phyloP scores from a whole-genome alignment of 2,797 vertebrate species.

The Botia kubotai region DNA sequence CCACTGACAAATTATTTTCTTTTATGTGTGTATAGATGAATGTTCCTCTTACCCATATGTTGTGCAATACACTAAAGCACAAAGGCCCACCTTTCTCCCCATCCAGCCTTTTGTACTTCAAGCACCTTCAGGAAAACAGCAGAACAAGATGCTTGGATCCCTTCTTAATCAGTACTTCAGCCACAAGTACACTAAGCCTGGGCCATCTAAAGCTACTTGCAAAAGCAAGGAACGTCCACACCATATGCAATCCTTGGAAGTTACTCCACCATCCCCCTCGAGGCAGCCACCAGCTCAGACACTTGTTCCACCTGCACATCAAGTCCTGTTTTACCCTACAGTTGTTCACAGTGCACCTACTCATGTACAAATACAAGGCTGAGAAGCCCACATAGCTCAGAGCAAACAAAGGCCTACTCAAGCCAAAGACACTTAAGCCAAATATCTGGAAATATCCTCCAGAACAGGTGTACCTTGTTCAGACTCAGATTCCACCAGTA shows the following conservation, averaged over 20 bases:
- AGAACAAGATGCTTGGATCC: slow-evolving; percentile 77
- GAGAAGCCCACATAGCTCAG: background rate
- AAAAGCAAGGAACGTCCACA: slow-evolving; percentile 72
- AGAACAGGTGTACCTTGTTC: slow-evolving; percentile 52
- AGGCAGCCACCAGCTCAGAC: slow-evolving; percentile 81
- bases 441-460: slow-evolving; percentile 45
- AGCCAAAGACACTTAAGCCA: slow-evolving; percentile 56
- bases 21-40: slow-evolving; percentile 59
- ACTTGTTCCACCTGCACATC: slow-evolving; percentile 88
- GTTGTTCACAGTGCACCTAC: slow-evolving; percentile 59
- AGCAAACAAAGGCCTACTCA: slow-evolving; percentile 65
- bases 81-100: slow-evolving; percentile 92
- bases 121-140: slow-evolving; percentile 79
- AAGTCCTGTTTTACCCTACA: slow-evolving; percentile 66
- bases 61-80: slow-evolving; percentile 89
- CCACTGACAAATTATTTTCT: slow-evolving; percentile 31
- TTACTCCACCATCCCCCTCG: slow-evolving; percentile 82
- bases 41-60: slow-evolving; percentile 74
- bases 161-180: slow-evolving; percentile 88
- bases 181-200: slow-evolving; percentile 79
- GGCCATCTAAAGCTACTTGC: slow-evolving; percentile 61
- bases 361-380: slow-evolving; percentile 22
- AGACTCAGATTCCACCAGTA: slow-evolving; percentile 45
- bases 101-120: slow-evolving; percentile 94
- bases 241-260: slow-evolving; percentile 80